Conservation (phyloP, 2,797 vertebrate genomes). For the Leontopithecus rosalia region DNA sequence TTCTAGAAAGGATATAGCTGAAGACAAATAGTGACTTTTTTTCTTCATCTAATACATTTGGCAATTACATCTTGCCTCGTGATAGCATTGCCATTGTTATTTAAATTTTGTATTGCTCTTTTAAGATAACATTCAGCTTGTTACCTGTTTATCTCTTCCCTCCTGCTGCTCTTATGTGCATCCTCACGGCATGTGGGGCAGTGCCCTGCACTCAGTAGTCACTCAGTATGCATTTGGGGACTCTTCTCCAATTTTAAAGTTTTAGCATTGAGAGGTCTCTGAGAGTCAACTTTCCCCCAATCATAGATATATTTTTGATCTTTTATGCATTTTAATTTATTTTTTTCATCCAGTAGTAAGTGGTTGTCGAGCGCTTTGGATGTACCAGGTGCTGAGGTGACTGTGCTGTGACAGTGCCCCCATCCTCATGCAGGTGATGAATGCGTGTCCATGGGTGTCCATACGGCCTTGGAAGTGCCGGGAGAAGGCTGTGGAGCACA, state of each 20-base stretch:
- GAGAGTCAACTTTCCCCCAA: background rate
- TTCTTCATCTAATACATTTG: background rate
- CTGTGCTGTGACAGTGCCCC: background rate
- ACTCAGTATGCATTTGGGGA: background rate
- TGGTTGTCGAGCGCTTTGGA: background rate
- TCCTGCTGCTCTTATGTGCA: constrained; percentile 2
- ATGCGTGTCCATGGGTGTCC: background rate
- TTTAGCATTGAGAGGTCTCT: constrained; percentile 9
- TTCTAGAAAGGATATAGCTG: constrained; percentile 41
- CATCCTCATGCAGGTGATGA: background rate
- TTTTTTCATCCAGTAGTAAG: background rate
- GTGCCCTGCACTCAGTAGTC: background rate
- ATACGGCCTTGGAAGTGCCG: no score
- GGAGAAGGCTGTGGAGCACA: background rate
- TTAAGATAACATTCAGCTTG: constrained; percentile 65
- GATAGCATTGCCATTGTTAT: constrained; percentile 57
- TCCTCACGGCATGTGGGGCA: background rate
- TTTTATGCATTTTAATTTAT: constrained; percentile 30
- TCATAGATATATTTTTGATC: background rate
- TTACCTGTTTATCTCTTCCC: constrained; percentile 69
- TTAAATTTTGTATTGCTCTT: constrained; percentile 64
- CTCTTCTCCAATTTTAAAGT: constrained; percentile 26
- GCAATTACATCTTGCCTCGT: constrained; percentile 36
- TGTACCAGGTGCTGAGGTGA: background rate
- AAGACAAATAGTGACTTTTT: constrained; percentile 38